Evolutionary conservation across 2,113 vertebrate species (phyloP).

Genomic region (Alouatta palliata): DNA sequence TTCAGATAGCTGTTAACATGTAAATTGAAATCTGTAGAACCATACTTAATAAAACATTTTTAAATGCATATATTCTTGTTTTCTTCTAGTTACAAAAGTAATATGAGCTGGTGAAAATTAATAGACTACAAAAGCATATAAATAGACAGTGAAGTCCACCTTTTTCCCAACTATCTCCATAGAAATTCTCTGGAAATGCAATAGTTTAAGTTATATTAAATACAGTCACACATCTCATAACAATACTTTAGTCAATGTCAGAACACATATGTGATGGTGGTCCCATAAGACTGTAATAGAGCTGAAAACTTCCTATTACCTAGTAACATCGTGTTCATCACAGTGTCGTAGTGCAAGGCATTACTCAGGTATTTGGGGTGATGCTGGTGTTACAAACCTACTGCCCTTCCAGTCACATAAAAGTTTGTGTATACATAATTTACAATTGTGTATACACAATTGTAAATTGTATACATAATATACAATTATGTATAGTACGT

Average conservation of each 20-base stretch:
- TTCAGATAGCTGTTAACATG: neutral
- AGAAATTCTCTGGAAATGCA: slow-evolving; percentile 13
- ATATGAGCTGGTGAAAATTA: neutral
- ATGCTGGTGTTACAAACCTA: neutral
- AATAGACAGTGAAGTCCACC: neutral
- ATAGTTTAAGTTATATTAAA: neutral
- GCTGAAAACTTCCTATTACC: neutral
- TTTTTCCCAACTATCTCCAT: neutral
- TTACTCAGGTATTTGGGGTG: neutral
- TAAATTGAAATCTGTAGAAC: slow-evolving; percentile 14
- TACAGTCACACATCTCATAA: neutral
- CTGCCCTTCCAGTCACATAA: neutral
- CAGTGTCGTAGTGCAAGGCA: neutral
- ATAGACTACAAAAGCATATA: neutral
- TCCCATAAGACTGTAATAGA: neutral
- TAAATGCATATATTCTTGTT: neutral
- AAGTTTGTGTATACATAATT: too few relatives aligned
- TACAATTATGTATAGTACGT: neutral
- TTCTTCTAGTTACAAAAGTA: slow-evolving; percentile 20
- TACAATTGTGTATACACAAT: too few relatives aligned
- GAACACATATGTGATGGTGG: neutral
- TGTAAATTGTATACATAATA: too few relatives aligned
- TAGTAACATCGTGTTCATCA: neutral
- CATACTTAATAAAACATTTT: neutral
- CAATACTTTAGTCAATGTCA: neutral